Conservation (phyloP, 2,888 invertebrate genomes). For the Catotricha subobsoleta region DNA sequence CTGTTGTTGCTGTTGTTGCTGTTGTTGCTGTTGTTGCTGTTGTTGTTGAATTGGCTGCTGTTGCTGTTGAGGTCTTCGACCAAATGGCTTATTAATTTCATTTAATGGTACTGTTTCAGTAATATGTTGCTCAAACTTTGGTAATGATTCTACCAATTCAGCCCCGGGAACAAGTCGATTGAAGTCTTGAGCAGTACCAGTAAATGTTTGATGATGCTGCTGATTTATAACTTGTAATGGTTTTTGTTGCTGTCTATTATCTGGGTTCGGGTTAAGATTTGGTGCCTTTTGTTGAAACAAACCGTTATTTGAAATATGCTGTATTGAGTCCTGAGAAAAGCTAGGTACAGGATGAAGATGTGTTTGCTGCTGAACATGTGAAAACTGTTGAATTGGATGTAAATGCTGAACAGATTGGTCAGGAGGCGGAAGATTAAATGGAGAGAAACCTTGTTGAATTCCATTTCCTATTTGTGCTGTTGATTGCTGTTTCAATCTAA, state of each 20-base stretch:
- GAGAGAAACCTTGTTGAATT: too few relatives aligned
- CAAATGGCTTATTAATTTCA: constrained; percentile 14
- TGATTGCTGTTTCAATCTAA: too few relatives aligned
- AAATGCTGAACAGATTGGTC: constrained; percentile 11
- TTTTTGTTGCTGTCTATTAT: neutral
- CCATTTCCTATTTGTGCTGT: too few relatives aligned
- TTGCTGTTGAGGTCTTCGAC: constrained; percentile 12
- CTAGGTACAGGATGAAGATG: too few relatives aligned
- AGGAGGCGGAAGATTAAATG: constrained; percentile 11
- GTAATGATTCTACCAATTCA: constrained; percentile 56
- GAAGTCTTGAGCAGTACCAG: constrained; percentile 20
- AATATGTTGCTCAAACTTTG: constrained; percentile 63
- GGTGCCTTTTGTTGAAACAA: constrained; percentile 12
- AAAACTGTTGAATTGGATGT: constrained; percentile 13
- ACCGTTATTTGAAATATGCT: constrained; percentile 7
- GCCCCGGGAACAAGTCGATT: constrained; percentile 41
- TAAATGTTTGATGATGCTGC: neutral
- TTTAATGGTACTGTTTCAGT: constrained; percentile 33
- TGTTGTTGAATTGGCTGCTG: constrained; percentile 8
- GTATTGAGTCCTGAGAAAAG: neutral
- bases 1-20: constrained; percentile 16
- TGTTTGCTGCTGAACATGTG: constrained; percentile 14
- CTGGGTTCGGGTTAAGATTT: constrained; percentile 7
- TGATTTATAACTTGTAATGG: too few relatives aligned
- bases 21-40: constrained; percentile 18